A percentile compares a stretch with the other conserved stretches of the same genome.
Conservation (phyloP, 2,888 invertebrate genomes). For the Cephus runcator region DNA sequence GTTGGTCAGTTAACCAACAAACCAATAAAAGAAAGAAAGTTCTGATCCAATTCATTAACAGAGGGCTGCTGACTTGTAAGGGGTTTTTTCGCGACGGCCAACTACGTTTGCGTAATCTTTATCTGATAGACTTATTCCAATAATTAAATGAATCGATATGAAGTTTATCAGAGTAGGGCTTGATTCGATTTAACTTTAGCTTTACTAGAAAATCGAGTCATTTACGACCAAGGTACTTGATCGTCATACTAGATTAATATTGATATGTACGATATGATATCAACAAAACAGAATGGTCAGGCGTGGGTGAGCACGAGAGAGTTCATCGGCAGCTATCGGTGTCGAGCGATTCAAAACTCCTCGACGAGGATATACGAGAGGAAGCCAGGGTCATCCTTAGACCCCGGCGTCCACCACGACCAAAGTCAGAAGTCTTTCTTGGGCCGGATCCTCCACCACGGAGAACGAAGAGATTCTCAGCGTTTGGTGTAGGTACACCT, state of each 20-base stretch:
- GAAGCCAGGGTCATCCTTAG: conserved; percentile 89
- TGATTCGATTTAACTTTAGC: background rate
- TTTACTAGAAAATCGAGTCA: background rate
- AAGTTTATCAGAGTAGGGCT: background rate
- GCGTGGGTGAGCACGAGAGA: conserved; percentile 80
- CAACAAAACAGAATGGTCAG: conserved; percentile 79
- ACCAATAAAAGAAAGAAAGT: background rate
- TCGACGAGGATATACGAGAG: conserved; percentile 90
- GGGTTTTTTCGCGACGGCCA: background rate
- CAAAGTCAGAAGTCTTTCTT: conserved; percentile 95
- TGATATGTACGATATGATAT: background rate
- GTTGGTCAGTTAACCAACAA: background rate
- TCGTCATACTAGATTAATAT: background rate
- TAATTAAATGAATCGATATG: background rate
- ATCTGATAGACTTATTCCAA: background rate
- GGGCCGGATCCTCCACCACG: conserved; percentile 70
- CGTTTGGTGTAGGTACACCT: conserved; percentile 86
- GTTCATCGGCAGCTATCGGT: conserved; percentile 91
- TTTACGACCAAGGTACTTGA: background rate
- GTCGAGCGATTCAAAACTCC: conserved; percentile 90
- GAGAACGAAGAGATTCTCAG: conserved; percentile 93
- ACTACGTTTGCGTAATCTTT: background rate
- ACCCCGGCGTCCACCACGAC: conserved; percentile 92
- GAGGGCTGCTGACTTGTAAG: background rate
- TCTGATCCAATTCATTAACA: background rate